Evolutionary conservation across 2,888 invertebrate genomes (phyloP).

Genomic region (Leucophenga maculata): DNA sequence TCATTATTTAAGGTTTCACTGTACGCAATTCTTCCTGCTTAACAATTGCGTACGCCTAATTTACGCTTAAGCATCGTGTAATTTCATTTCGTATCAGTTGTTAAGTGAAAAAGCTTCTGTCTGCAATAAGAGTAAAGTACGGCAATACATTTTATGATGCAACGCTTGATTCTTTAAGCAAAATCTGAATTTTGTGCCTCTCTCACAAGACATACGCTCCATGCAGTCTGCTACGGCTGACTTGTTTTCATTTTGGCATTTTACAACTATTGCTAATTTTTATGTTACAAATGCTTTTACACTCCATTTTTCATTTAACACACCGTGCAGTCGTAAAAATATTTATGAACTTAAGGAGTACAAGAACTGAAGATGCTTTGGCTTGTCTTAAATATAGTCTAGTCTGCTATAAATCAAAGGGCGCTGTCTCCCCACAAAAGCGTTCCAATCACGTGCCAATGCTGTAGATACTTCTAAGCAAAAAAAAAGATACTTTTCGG

Average conservation of each 20-base stretch:
- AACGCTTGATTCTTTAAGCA: slow-evolving; percentile 12
- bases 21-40: no score
- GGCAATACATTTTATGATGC: not conserved
- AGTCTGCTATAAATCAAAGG: slow-evolving; percentile 34
- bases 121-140: not conserved
- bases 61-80: not conserved
- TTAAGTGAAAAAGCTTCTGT: not conserved
- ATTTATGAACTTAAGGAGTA: slow-evolving; percentile 48
- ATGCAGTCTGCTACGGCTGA: slow-evolving; percentile 1
- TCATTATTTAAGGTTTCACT: no score
- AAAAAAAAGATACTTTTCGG: not conserved
- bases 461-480: slow-evolving; percentile 7
- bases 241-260: slow-evolving; percentile 29
- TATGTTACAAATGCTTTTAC: slow-evolving; percentile 61
- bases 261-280: slow-evolving; percentile 56
- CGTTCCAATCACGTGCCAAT: slow-evolving; percentile 37
- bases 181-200: not conserved
- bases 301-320: slow-evolving; percentile 64
- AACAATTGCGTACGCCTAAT: not conserved
- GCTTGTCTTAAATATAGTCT: not conserved
- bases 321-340: slow-evolving; percentile 53
- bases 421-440: slow-evolving; percentile 16
- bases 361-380: slow-evolving; percentile 1
- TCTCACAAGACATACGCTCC: not conserved
- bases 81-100: not conserved